Evolutionary conservation across 2,113 vertebrate genomes (phyloP).

Genomic region (Elaphurus davidianus): DNA sequence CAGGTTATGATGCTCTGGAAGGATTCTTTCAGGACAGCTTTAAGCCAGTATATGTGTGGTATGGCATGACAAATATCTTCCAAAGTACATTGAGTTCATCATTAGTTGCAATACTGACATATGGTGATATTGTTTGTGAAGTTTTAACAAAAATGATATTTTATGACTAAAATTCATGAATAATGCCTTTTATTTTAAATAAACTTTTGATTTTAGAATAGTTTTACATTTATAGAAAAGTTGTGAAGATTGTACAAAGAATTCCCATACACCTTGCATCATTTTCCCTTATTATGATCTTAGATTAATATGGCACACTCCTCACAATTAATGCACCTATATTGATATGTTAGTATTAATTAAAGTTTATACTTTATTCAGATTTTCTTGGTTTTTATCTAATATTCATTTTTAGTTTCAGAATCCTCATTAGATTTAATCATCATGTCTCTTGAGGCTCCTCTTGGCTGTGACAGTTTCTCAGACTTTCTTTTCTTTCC

Average conservation of each 20-base stretch:
- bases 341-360: neutral
- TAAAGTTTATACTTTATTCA: neutral
- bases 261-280: neutral
- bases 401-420: neutral
- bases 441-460: neutral
- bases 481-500: neutral
- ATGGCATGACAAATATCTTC: neutral
- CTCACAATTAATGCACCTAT: neutral
- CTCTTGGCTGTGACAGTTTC: neutral
- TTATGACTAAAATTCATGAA: neutral
- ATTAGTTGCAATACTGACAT: neutral
- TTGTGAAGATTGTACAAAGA: neutral
- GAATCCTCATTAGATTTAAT: neutral
- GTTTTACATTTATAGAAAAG: neutral
- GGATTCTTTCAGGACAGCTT: neutral
- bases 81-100: neutral
- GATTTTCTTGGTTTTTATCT: neutral
- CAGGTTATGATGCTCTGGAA: neutral
- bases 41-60: neutral
- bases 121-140: neutral
- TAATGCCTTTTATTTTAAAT: constrained; percentile 18
- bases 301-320: neutral
- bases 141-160: neutral
- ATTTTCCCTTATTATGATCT: neutral
- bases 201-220: neutral